These are phyloP conservation scores for Pterois miles DNA, from an alignment of 2,797 vertebrate genomes.

Conservation along the genomic window DNA sequence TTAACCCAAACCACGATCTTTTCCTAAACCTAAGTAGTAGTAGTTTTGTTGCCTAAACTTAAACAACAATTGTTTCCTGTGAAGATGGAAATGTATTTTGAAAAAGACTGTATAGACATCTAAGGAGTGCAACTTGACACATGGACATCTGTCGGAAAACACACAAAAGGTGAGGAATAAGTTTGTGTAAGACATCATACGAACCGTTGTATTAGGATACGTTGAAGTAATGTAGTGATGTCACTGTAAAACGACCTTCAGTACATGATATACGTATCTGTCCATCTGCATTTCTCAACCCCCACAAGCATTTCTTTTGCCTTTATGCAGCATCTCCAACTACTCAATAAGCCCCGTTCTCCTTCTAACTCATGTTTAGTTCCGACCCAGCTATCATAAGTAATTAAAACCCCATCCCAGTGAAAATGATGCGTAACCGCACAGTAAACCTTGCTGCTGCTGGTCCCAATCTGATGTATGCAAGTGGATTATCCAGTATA, in stretches of 20 bases:
- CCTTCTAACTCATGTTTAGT: conserved; percentile 14
- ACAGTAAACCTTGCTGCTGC: conserved; percentile 51
- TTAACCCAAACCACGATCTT: no score
- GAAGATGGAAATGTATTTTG: no score
- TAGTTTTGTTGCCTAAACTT: no score
- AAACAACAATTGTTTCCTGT: no score
- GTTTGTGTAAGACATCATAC: no score
- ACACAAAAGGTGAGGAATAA: no score
- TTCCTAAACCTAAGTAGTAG: no score
- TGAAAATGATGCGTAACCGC: conserved; percentile 47
- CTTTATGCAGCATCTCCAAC: background rate
- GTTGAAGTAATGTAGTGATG: background rate
- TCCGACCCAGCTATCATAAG: conserved; percentile 32
- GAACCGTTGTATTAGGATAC: background rate
- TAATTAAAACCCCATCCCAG: conserved; percentile 43
- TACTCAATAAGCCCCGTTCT: conserved; percentile 22
- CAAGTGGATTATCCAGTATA: conserved; percentile 69
- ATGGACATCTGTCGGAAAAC: no score
- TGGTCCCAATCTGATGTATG: conserved; percentile 60
- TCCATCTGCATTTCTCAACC: conserved; percentile 1
- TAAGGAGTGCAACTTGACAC: no score
- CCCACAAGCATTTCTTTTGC: background rate
- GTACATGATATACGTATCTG: background rate
- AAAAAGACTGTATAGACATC: no score
- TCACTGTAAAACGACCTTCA: conserved; percentile 2